phyloP scores from a whole-genome alignment of 2,797 vertebrate genomes.

The Neomorphus geoffroyi region DNA sequence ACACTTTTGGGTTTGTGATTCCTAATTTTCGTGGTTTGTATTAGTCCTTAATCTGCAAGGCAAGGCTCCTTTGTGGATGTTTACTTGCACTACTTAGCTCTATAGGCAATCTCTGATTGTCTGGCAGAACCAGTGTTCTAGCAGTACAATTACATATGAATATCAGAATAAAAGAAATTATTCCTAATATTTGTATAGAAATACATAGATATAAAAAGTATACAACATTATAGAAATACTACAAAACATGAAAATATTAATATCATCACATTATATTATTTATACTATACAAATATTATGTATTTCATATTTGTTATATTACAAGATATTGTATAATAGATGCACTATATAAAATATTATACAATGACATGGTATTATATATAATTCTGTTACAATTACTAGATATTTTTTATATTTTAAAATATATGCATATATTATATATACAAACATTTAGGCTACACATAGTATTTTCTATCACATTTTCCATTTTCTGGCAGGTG shows the following conservation, averaged over 20 bases:
- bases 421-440: background rate
- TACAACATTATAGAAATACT: background rate
- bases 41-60: background rate
- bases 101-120: background rate
- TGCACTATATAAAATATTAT: background rate
- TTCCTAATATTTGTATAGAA: background rate
- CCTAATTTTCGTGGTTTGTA: background rate
- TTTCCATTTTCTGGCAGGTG: background rate
- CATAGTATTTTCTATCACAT: background rate
- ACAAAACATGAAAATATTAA: background rate
- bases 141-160: background rate
- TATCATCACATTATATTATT: background rate
- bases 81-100: background rate
- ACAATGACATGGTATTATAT: background rate
- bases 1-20: background rate
- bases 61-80: background rate
- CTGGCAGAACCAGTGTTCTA: background rate
- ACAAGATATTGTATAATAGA: background rate
- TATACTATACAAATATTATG: too few relatives aligned
- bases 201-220: background rate
- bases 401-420: background rate
- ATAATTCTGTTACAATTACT: background rate
- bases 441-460: background rate
- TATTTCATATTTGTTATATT: background rate
- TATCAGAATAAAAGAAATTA: background rate